These are phyloP conservation scores for Mastomys natalensis DNA, from an alignment of 2,113 vertebrate species.

Conservation along the genomic window DNA sequence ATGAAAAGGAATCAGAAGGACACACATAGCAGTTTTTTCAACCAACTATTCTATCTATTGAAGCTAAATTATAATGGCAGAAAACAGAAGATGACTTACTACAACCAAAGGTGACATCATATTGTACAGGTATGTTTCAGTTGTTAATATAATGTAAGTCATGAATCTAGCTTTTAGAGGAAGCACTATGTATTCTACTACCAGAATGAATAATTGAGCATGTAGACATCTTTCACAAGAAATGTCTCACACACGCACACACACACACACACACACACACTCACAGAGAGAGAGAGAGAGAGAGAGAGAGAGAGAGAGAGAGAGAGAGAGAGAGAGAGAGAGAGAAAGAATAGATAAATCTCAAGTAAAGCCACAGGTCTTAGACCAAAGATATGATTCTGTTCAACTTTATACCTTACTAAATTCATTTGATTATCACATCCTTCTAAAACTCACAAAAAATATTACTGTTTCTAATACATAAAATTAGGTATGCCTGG, in stretches of 20 bases:
- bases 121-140: background rate
- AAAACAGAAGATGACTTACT: constrained; percentile 64
- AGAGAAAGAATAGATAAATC: background rate
- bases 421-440: background rate
- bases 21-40: background rate
- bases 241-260: background rate
- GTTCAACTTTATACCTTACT: background rate
- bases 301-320: no score
- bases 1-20: constrained; percentile 5
- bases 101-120: constrained; percentile 34
- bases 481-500: background rate
- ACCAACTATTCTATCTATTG: background rate
- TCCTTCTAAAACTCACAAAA: constrained; percentile 39
- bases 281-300: no score
- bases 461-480: background rate
- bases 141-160: background rate
- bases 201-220: constrained; percentile 10
- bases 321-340: no score
- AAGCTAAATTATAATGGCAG: constrained; percentile 56
- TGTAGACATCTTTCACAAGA: constrained; percentile 61
- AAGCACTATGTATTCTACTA: background rate
- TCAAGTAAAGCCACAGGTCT: background rate
- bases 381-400: background rate
- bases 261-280: no score
- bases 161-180: background rate